These are phyloP conservation scores for Pterocles gutturalis DNA, from an alignment of 2,113 vertebrate genomes.

Conservation along the genomic window DNA sequence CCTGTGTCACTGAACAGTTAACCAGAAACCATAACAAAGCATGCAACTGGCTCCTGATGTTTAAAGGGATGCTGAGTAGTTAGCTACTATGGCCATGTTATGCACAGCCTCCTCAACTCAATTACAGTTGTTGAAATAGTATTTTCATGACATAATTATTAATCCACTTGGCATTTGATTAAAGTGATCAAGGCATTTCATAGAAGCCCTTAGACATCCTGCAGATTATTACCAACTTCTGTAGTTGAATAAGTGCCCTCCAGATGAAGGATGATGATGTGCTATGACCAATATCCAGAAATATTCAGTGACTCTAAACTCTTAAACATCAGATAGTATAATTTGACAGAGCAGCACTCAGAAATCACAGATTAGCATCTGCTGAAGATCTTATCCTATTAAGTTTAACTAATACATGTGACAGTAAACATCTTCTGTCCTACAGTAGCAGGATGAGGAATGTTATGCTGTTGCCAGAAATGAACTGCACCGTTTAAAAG, in stretches of 20 bases:
- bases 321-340: background rate
- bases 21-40: background rate
- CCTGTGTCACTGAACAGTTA: background rate
- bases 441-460: background rate
- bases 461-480: background rate
- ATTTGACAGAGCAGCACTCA: background rate
- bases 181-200: background rate
- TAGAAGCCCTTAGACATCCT: background rate
- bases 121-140: background rate
- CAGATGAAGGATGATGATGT: conserved; percentile 2
- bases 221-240: background rate
- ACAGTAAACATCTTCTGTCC: background rate
- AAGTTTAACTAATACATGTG: background rate
- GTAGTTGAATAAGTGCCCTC: background rate
- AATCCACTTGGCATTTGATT: conserved; percentile 6
- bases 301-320: background rate
- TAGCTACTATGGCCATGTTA: background rate
- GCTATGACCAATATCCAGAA: background rate
- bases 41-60: background rate
- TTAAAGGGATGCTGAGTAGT: background rate
- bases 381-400: background rate
- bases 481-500: background rate
- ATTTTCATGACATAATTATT: background rate
- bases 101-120: background rate
- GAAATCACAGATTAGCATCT: conserved; percentile 21